Percentiles rank a stretch among this genome's conserved stretches.
phyloP scores from a whole-genome alignment of 2,797 vertebrate genomes.

The Simalia tracyae region DNA sequence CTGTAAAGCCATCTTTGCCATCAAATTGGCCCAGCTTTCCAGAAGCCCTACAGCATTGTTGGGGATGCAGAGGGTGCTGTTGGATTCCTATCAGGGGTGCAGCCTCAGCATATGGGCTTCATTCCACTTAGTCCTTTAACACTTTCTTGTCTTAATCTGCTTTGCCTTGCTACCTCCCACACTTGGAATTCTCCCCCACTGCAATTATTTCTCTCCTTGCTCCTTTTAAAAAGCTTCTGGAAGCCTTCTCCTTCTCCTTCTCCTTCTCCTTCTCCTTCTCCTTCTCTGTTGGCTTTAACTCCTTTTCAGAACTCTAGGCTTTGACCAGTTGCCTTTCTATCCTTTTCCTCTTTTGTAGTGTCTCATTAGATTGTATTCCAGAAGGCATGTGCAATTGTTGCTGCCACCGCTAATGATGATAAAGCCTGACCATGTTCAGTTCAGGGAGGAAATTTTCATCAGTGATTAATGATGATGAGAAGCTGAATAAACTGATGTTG shows the following conservation, averaged over 20 bases:
- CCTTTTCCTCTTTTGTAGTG: neutral
- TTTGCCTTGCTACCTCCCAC: neutral
- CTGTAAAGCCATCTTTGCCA: neutral
- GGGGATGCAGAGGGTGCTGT: neutral
- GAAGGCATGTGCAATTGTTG: neutral
- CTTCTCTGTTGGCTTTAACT: neutral
- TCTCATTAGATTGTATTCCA: neutral
- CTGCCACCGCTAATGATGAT: neutral
- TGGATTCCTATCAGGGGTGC: neutral
- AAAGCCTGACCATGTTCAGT: neutral
- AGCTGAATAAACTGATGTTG: neutral
- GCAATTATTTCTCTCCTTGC: neutral
- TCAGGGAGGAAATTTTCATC: neutral
- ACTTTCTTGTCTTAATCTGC: neutral
- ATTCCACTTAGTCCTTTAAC: neutral
- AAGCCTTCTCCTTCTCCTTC: neutral
- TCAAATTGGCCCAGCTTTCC: neutral
- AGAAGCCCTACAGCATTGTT: neutral
- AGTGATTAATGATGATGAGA: neutral
- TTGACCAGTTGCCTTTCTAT: neutral
- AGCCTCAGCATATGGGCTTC: neutral
- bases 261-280: neutral
- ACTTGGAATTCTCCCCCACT: neutral
- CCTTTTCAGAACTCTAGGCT: neutral
- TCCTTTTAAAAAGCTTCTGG: neutral